Conservation (phyloP, 2,797 vertebrate species). For the Acomys russatus region DNA sequence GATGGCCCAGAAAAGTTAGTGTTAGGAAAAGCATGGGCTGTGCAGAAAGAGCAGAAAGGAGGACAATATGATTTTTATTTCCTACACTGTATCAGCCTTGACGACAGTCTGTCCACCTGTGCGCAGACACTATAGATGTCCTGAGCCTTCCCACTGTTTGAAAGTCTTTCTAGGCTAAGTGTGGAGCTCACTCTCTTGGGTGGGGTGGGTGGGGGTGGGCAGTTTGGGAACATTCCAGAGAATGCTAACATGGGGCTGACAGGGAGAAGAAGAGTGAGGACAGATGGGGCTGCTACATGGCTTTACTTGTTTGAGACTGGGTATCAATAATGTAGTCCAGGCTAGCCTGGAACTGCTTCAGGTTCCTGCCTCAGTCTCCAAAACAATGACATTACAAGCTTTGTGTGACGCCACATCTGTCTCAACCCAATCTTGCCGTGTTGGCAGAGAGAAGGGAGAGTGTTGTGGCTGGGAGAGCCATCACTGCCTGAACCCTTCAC, state of each 20-base stretch:
- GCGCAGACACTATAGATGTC: background rate
- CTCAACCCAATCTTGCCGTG: background rate
- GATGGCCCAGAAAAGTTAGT: background rate
- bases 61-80: background rate
- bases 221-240: background rate
- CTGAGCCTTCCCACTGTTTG: background rate
- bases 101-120: background rate
- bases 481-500: no score
- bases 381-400: background rate
- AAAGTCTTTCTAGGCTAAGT: background rate
- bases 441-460: background rate
- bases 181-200: background rate
- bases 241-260: fast-evolving
- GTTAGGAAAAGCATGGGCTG: background rate
- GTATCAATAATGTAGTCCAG: background rate
- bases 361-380: background rate
- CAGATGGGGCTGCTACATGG: background rate
- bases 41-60: background rate
- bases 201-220: background rate
- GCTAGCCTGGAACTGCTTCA: background rate
- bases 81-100: background rate
- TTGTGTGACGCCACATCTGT: background rate
- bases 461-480: background rate
- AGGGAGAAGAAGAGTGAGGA: background rate
- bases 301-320: background rate